Conservation (phyloP, 2,888 invertebrate genomes). For the Antitype chi region DNA sequence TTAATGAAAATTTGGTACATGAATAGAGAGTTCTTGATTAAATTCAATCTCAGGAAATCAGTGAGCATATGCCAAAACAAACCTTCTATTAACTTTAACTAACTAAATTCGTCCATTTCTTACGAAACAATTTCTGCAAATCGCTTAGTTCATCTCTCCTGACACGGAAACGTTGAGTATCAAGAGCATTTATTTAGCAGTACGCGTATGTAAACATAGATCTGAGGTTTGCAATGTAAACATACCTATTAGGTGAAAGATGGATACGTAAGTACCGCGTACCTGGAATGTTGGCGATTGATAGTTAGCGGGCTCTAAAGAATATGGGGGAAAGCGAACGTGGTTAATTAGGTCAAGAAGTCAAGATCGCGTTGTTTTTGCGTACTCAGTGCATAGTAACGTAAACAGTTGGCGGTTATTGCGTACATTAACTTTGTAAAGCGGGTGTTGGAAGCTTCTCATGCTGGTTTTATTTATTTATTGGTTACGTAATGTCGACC, state of each 20-base stretch:
- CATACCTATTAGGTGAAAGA: conserved; percentile 36
- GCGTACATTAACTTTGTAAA: conserved; percentile 12
- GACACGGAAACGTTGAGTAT: conserved; percentile 23
- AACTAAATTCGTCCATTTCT: neutral
- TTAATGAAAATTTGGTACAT: neutral
- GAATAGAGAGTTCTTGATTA: neutral
- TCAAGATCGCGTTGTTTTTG: conserved; percentile 62
- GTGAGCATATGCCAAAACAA: neutral
- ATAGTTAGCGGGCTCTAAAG: conserved; percentile 45
- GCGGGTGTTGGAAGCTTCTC: neutral
- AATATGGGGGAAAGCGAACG: conserved; percentile 17
- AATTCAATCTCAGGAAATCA: neutral
- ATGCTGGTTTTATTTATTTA: neutral
- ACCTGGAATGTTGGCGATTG: conserved; percentile 50
- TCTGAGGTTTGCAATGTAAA: conserved; percentile 57
- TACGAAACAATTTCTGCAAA: neutral
- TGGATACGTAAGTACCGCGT: conserved; percentile 20
- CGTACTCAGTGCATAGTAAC: conserved; percentile 15
- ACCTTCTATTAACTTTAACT: neutral
- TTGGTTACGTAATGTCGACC: neutral
- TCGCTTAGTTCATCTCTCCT: neutral
- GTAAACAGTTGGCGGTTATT: conserved; percentile 39
- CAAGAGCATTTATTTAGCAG: conserved; percentile 40
- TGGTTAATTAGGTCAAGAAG: conserved; percentile 65
- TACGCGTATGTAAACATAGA: conserved; percentile 42